phyloP scores from a whole-genome alignment of 2,888 invertebrate species.

The Ecliptopera silaceata region DNA sequence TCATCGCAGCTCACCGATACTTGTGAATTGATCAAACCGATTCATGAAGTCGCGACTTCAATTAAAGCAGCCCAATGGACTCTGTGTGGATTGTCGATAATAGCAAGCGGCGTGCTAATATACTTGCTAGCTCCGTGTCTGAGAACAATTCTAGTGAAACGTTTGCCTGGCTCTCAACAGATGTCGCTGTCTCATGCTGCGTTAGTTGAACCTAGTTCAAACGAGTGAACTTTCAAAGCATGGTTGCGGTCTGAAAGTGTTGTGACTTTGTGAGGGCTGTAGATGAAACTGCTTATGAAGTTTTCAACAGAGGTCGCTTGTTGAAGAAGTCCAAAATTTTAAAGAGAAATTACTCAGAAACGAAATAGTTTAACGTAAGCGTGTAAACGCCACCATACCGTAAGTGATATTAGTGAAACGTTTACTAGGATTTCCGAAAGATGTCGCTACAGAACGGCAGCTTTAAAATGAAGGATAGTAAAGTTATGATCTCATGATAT shows the following conservation, averaged over 20 bases:
- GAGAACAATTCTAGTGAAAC: slow-evolving; percentile 53
- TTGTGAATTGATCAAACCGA: slow-evolving; percentile 33
- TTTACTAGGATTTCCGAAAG: slow-evolving; percentile 29
- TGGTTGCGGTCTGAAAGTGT: slow-evolving; percentile 26
- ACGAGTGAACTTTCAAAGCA: neutral
- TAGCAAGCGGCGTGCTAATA: slow-evolving; percentile 60
- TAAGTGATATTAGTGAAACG: slow-evolving; percentile 52
- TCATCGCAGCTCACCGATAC: slow-evolving; percentile 28
- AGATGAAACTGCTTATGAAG: too few species aligned
- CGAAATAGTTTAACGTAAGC: too few species aligned
- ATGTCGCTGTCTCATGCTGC: slow-evolving; percentile 69
- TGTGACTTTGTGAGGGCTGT: slow-evolving; percentile 60
- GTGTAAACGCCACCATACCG: too few species aligned
- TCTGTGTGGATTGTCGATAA: slow-evolving; percentile 60
- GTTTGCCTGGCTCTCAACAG: slow-evolving; percentile 53
- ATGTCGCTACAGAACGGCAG: neutral
- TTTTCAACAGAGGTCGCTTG: slow-evolving; percentile 49
- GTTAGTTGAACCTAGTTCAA: slow-evolving; percentile 51
- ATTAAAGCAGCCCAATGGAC: slow-evolving; percentile 72
- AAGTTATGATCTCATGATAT: neutral
- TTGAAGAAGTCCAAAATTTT: slow-evolving; percentile 42
- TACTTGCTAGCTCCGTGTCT: slow-evolving; percentile 68
- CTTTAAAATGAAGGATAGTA: neutral
- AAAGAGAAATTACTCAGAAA: too few species aligned
- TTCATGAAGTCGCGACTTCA: slow-evolving; percentile 55